phyloP scores from a whole-genome alignment of 92 coral and sea anemone species.

The Porites rus region DNA sequence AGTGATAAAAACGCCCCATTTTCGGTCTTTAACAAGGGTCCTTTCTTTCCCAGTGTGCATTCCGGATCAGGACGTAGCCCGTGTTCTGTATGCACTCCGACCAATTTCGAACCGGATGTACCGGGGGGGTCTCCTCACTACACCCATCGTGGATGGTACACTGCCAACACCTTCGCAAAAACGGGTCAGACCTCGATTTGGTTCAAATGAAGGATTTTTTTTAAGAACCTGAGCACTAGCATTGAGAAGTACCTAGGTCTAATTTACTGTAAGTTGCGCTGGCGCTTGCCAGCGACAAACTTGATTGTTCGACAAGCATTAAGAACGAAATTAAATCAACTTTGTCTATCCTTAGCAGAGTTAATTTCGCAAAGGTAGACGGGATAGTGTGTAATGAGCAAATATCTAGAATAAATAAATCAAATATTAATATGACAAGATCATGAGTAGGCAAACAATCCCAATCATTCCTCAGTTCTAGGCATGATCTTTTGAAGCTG shows the following conservation, averaged over 20 bases:
- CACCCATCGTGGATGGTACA: constrained; percentile 84
- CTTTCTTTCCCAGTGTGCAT: constrained; percentile 95
- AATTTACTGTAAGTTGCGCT: no score
- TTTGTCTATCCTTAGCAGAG: no score
- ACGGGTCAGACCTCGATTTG: constrained; percentile 96
- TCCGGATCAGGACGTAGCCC: constrained; percentile 79
- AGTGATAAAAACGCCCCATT: constrained; percentile 54
- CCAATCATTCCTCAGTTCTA: no score
- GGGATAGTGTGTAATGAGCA: no score
- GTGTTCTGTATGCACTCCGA: constrained; percentile 50
- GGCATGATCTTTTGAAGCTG: no score
- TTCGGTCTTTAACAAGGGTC: constrained; percentile 68
- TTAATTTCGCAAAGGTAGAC: no score
- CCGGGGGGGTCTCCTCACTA: constrained; percentile 70
- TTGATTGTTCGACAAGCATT: no score
- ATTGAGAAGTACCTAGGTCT: not conserved
- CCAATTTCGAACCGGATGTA: constrained; percentile 83
- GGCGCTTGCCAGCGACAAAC: no score
- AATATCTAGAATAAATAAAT: no score
- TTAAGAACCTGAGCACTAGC: not conserved
- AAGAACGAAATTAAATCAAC: no score
- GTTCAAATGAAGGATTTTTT: constrained; percentile 72
- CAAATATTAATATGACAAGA: no score
- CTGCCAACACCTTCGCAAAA: constrained; percentile 58
- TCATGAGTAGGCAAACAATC: no score